phyloP scores from a whole-genome alignment of 2,797 vertebrate genomes.

The Hirundo rustica region DNA sequence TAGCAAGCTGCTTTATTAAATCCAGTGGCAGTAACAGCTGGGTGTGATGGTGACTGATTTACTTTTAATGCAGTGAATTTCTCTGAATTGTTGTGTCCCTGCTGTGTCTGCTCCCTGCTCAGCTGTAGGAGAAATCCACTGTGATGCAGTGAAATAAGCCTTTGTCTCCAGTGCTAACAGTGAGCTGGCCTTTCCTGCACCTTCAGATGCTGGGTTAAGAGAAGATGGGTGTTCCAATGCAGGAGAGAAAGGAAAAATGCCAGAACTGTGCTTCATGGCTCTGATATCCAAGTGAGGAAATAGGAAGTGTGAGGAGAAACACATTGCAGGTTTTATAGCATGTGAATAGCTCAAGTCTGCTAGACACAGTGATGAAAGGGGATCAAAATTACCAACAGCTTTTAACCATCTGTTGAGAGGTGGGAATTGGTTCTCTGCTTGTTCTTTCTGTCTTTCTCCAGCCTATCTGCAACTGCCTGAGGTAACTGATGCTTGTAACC shows the following conservation, averaged over 20 bases:
- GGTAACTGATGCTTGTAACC: not conserved
- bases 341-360: not conserved
- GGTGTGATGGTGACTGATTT: not conserved
- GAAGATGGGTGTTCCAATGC: not conserved
- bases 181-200: not conserved
- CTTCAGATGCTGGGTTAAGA: not conserved
- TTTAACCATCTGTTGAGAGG: constrained; percentile 21
- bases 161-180: not conserved
- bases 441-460: not conserved
- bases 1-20: constrained; percentile 20
- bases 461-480: not conserved
- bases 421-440: not conserved
- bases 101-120: not conserved
- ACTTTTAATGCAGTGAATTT: not conserved
- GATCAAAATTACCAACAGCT: not conserved
- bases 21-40: not conserved
- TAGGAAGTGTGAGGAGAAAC: constrained; percentile 22
- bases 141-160: not conserved
- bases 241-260: not conserved
- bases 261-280: not conserved
- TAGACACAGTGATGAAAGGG: not conserved
- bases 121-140: not conserved
- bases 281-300: not conserved
- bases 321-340: not conserved
- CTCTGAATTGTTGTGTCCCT: not conserved